These are phyloP conservation scores for Porites evermanni DNA, from an alignment of 92 coral and sea anemone species.

Conservation along the genomic window DNA sequence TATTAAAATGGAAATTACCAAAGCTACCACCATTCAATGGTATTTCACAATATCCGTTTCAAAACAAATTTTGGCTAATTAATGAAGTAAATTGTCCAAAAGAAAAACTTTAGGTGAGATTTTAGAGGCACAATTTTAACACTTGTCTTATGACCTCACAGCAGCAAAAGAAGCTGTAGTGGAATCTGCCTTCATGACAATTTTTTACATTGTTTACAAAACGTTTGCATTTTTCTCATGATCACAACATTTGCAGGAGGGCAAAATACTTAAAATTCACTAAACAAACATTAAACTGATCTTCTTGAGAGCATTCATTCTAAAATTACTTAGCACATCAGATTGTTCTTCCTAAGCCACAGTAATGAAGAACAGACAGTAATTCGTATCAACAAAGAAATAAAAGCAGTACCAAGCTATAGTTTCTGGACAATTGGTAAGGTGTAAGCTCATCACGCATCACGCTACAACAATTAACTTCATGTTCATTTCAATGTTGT, in stretches of 20 bases:
- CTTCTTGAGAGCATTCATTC: conserved; percentile 19
- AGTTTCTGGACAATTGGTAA: neutral
- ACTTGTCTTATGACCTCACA: too few species aligned
- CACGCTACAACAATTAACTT: conserved; percentile 17
- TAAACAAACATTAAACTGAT: conserved; percentile 24
- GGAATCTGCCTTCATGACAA: too few species aligned
- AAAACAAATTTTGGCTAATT: neutral
- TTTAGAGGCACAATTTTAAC: too few species aligned
- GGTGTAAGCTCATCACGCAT: neutral
- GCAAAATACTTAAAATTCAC: conserved; percentile 30
- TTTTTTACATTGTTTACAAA: neutral
- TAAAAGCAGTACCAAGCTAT: neutral
- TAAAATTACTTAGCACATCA: neutral
- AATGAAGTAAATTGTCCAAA: neutral
- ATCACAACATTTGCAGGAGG: conserved; percentile 15
- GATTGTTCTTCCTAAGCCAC: neutral
- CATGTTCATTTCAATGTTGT: conserved; percentile 40
- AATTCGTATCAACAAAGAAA: neutral
- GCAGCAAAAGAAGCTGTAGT: too few species aligned
- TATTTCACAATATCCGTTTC: conserved; percentile 17
- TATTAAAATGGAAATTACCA: neutral
- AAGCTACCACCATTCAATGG: neutral
- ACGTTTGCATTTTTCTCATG: conserved; percentile 27
- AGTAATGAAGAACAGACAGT: neutral
- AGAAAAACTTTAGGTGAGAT: neutral